Evolutionary conservation across 92 coral and sea anemone genomes (phyloP), one percentile per base, ranked within the genome.

Genomic region (Bergia puertoricense): DNA sequence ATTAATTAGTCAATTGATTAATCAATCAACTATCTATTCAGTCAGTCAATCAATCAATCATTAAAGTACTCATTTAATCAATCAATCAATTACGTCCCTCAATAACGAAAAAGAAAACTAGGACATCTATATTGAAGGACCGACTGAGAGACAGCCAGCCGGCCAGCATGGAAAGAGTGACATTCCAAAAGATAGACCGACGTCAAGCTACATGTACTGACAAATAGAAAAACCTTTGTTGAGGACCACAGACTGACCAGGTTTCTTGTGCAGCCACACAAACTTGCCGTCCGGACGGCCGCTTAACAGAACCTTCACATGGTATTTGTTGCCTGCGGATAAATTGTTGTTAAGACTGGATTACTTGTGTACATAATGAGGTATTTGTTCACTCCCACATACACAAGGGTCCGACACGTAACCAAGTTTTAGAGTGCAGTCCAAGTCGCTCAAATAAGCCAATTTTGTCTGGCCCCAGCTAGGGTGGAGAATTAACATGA

Each of bases 201-300:
- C 16, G 15, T 54, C 6, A 15, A 54, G 59, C 59, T 11, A 54
- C 16, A 54, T 54, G 16, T 68, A 68, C 10, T 22, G 39, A 78
- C 11, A 30, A 56, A 36, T 6, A 48, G 30, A 10, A 80, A 8
- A 36, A 80, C 84, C 84, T 80, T 56, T 80, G 84, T 56, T 51
- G 4, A 38, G 45, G 18, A 1, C 45, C 84, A 50, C 16, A 56
- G 84, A 38, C 59, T 51, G 84, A 51, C 43, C 71, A 54, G 84
- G 84, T 56, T 80, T 51, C 84, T 38, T 80, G 23, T 51, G 71
- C 15, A 80, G 11, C 84, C 84, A 80, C 38, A 54, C 45, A 6
- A 23, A 36, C 46, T 56, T 80, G 38, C 68, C 84, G 18, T n/a
- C 69, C 16, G 68, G 37, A 18, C 50, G 84, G 71, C 39, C 74